Percentiles rank a stretch among this genome's conserved stretches.
Conservation (phyloP, 1,140 invertebrate genomes). For the Pogonus chalceus region DNA sequence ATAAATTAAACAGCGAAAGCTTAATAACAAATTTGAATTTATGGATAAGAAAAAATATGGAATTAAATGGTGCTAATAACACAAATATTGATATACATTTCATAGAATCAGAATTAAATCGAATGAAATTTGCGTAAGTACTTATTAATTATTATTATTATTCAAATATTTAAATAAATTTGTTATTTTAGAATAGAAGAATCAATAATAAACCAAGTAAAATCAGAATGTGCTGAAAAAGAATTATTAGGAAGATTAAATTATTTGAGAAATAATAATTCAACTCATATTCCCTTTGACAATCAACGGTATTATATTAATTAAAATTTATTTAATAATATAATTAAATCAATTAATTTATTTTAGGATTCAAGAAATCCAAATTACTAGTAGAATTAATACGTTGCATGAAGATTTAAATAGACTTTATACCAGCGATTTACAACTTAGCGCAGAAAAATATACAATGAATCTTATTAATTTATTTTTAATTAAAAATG, state of each 20-base stretch:
- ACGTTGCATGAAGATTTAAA: not conserved
- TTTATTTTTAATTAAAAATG: not conserved
- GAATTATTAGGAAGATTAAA: not conserved
- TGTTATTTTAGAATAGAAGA: slow-evolving; percentile 1
- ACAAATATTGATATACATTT: not conserved
- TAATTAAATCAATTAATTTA: not conserved
- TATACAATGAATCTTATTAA: not conserved
- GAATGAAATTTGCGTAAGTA: not conserved
- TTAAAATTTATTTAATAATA: not conserved
- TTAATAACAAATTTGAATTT: not conserved
- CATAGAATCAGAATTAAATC: not conserved
- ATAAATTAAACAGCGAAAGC: not conserved
- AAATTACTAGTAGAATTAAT: not conserved
- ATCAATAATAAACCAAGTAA: not conserved
- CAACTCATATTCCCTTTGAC: not conserved
- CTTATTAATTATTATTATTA: not conserved
- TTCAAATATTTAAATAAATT: not conserved
- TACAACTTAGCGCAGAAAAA: not conserved
- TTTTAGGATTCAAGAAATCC: not conserved
- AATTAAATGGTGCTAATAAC: not conserved
- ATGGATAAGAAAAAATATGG: not conserved
- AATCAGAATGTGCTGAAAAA: not conserved
- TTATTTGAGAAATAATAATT: not conserved
- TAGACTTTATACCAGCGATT: not conserved
- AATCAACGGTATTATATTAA: not conserved